Percentiles rank a stretch among this genome's conserved stretches.
These are phyloP conservation scores for Crematogaster levior DNA, from an alignment of 2,888 invertebrate species.

Conservation along the genomic window DNA sequence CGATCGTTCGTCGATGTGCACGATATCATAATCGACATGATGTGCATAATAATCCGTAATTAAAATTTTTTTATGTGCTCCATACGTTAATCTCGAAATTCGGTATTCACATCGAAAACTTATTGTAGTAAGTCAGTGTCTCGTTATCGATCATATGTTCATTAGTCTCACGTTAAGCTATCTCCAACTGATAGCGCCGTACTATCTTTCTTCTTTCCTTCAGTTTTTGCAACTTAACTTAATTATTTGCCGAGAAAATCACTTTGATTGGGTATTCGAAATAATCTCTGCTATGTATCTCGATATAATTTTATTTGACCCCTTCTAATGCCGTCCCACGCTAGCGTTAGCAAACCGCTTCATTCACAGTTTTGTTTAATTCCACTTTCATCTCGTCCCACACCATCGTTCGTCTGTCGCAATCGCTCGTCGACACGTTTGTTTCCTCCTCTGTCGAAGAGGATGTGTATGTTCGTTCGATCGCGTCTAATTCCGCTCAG, in stretches of 20 bases:
- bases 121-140: not conserved
- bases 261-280: not conserved
- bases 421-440: conserved; percentile 26
- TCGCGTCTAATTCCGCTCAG: conserved; percentile 56
- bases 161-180: not conserved
- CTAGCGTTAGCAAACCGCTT: conserved; percentile 34
- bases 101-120: not conserved
- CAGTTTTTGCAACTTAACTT: not conserved
- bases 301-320: not conserved
- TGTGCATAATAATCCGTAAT: not conserved
- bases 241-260: not conserved
- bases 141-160: not conserved
- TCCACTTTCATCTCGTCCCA: conserved; percentile 65
- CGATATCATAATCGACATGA: no score
- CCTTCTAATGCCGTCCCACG: not conserved
- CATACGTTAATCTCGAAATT: not conserved
- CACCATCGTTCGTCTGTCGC: conserved; percentile 26
- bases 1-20: not conserved
- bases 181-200: not conserved
- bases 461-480: not conserved
- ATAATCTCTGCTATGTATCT: not conserved
- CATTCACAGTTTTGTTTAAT: conserved; percentile 66
- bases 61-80: not conserved
- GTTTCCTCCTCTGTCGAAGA: not conserved
- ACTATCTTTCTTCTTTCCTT: not conserved